Conservation (phyloP, 2,888 invertebrate species). For the Eupsilia transversa region DNA sequence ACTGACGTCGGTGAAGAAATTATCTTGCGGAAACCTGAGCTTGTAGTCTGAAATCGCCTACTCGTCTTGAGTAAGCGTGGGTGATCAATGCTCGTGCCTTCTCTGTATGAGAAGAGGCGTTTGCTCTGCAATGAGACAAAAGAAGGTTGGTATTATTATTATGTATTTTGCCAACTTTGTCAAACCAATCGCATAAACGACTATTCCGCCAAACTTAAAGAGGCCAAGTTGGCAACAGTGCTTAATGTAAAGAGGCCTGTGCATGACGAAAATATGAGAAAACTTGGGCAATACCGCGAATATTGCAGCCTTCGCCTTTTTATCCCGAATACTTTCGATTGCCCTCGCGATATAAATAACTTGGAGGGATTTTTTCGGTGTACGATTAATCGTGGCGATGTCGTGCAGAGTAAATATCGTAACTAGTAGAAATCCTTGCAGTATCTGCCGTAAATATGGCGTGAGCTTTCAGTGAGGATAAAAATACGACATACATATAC, state of each 20-base stretch:
- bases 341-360: conserved; percentile 70
- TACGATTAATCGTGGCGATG: conserved; percentile 25
- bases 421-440: background rate
- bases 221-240: conserved; percentile 55
- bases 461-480: background rate
- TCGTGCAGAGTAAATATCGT: conserved; percentile 12
- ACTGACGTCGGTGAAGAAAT: too few relatives aligned
- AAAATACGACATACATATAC: too few relatives aligned
- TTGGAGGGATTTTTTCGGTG: conserved; percentile 21
- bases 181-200: conserved; percentile 41
- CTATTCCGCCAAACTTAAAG: conserved; percentile 45
- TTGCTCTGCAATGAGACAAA: too few relatives aligned
- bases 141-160: too few relatives aligned
- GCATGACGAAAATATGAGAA: conserved; percentile 80
- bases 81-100: too few relatives aligned
- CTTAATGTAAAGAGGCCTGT: conserved; percentile 63
- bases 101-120: too few relatives aligned
- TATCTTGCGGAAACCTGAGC: too few relatives aligned
- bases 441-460: background rate
- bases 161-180: too few relatives aligned
- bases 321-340: conserved; percentile 73
- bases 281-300: conserved; percentile 78
- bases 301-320: conserved; percentile 70
- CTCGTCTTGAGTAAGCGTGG: too few relatives aligned
- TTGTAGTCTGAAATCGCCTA: too few relatives aligned